Percentiles rank a stretch among this genome's conserved stretches.
phyloP scores from a whole-genome alignment of 2,113 vertebrate species.

The Python bivittatus region DNA sequence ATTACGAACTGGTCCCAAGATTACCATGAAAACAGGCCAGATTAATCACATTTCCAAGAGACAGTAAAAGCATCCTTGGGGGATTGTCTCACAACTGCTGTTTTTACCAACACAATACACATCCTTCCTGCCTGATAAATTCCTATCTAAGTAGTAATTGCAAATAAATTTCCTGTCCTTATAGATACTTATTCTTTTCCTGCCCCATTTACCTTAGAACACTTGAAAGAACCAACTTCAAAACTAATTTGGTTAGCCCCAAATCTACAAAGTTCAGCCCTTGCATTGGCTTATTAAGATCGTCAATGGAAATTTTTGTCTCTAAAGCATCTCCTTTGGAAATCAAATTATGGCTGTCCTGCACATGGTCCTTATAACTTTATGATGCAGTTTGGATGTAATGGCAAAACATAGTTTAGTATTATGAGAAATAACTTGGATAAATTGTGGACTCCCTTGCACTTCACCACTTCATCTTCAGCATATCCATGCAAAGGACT shows the following conservation, averaged over 20 bases:
- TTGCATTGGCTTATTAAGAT: background rate
- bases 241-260: background rate
- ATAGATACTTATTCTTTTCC: background rate
- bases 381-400: background rate
- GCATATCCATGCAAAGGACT: background rate
- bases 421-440: background rate
- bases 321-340: background rate
- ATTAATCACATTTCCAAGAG: conserved; percentile 8
- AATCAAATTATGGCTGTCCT: background rate
- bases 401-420: background rate
- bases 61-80: background rate
- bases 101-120: background rate
- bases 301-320: background rate
- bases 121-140: background rate
- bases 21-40: background rate
- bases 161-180: background rate
- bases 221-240: background rate
- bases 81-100: background rate
- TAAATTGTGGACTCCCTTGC: background rate
- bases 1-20: background rate
- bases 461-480: background rate
- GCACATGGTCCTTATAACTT: background rate
- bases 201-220: background rate
- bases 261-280: background rate
- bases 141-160: background rate